phyloP scores from a whole-genome alignment of 2,888 invertebrate species.

The Ophion costatus region DNA sequence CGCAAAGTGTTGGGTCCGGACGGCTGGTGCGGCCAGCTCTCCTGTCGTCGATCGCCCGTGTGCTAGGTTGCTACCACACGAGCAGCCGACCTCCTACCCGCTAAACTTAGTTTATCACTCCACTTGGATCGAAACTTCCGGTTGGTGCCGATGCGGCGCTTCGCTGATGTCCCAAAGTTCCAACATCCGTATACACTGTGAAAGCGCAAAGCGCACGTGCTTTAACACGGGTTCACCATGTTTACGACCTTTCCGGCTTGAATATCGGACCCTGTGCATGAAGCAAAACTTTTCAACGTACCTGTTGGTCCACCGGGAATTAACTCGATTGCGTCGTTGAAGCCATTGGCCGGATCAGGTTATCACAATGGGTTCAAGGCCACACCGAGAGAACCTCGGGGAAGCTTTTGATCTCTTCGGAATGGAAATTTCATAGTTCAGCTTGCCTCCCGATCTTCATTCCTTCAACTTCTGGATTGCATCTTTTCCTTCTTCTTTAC shows the following conservation, averaged over 20 bases:
- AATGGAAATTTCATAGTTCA: background rate
- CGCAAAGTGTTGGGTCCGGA: slow-evolving; percentile 77
- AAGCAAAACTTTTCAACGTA: slow-evolving; percentile 34
- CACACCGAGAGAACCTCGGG: background rate
- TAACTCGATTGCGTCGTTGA: background rate
- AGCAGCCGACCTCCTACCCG: slow-evolving; percentile 40
- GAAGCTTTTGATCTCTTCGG: background rate
- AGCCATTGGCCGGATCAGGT: background rate
- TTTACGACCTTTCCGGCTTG: slow-evolving; percentile 32
- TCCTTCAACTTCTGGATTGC: slow-evolving; percentile 2
- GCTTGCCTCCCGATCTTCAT: background rate
- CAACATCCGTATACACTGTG: slow-evolving; percentile 35
- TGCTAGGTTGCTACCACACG: slow-evolving; percentile 50
- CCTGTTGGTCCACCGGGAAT: slow-evolving; percentile 34
- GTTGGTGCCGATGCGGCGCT: slow-evolving; percentile 56
- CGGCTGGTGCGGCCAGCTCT: slow-evolving; percentile 53
- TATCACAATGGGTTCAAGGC: background rate
- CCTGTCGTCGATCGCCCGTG: slow-evolving; percentile 35
- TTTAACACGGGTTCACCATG: slow-evolving; percentile 22
- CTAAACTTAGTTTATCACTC: slow-evolving; percentile 62
- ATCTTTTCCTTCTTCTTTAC: background rate
- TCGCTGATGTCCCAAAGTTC: slow-evolving; percentile 54
- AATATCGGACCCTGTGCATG: slow-evolving; percentile 38
- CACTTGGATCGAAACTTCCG: slow-evolving; percentile 66
- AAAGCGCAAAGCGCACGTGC: slow-evolving; percentile 42